Base-by-base conservation (phyloP, 2,888 invertebrate genomes). In the Pandemis heparana region DNA sequence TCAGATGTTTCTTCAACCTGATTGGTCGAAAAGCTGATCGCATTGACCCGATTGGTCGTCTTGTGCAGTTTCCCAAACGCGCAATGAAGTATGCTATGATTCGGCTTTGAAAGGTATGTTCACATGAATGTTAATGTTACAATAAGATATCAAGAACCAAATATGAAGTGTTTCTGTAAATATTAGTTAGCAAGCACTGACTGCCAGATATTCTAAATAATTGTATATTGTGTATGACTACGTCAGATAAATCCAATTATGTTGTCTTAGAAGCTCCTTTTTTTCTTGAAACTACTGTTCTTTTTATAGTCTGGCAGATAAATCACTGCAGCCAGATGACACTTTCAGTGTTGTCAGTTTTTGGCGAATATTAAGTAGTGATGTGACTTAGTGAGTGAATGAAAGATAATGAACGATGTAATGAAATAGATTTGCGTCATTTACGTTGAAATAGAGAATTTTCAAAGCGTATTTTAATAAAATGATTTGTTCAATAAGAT, bases 141-240 rank as follows among this genome's bases (percentile, higher is more conserved):
- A 23, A 61, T 18, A 60, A 56, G 43, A 43, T 61, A 65, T 65
- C 41, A 71, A 66, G 74, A 66, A 71, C 74, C 74, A 74, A 74
- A 73, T 73, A 73, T 64, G 72, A 72, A 46, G 68, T 60, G 56
- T 71, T 60, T 65, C 53, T 72, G 72, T 72, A 68, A 68, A 72
- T 72, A 73, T 73, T 51, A 69, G 48, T 69, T 72, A 51, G 64
- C 62, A 59, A 68, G 63, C 56, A 62, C 66, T 68, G 73, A 73
- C 73, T 73, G 68, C 59, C 59, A 61, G 73, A 73, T 73, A 64
- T 69, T 64, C 68, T 69, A 68, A 73, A 69, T 51, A 48, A 46
- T 63, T 46, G 46, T 14, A 9, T 46, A 63, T 32, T 10, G 12
- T 23, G 12, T 7, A 56, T 23, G 23, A 1, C 18, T 12, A 12